Percentiles rank a stretch among this genome's conserved stretches.
Evolutionary conservation across 2,888 invertebrate species (phyloP).

Genomic region (Diarsia dahlii): DNA sequence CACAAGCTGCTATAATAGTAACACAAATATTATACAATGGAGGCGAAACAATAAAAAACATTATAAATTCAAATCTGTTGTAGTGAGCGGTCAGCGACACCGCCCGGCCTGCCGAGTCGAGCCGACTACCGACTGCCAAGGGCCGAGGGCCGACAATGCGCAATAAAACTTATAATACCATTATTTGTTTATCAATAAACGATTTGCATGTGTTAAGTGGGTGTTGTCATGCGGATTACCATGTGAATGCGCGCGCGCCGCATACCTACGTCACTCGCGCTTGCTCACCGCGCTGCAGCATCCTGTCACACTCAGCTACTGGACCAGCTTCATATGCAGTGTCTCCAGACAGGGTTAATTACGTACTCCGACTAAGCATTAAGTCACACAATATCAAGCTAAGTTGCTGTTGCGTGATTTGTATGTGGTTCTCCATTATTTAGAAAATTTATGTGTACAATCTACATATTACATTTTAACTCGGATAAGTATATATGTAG

Average conservation of each 20-base stretch:
- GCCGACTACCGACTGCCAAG: conserved; percentile 24
- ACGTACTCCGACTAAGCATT: neutral
- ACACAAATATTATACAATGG: conserved; percentile 69
- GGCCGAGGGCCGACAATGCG: conserved; percentile 76
- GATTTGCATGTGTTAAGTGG: conserved; percentile 88
- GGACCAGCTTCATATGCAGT: conserved; percentile 19
- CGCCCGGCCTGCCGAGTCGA: conserved; percentile 7
- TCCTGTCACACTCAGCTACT: conserved; percentile 15
- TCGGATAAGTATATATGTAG: neutral
- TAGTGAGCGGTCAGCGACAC: conserved; percentile 80
- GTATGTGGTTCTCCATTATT: neutral
- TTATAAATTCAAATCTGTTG: conserved; percentile 82
- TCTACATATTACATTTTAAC: neutral
- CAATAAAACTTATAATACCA: conserved; percentile 87
- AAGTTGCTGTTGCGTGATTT: neutral
- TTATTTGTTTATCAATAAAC: conserved; percentile 88
- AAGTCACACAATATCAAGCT: neutral
- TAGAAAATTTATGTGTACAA: neutral
- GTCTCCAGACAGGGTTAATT: neutral
- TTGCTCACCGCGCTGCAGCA: neutral
- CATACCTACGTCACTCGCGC: conserved; percentile 40
- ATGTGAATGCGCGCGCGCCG: conserved; percentile 81
- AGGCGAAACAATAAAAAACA: conserved; percentile 76
- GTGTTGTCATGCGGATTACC: conserved; percentile 79
- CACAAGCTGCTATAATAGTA: conserved; percentile 53